Evolutionary conservation across 2,888 invertebrate species (phyloP).

Genomic region (Xylota segnis): DNA sequence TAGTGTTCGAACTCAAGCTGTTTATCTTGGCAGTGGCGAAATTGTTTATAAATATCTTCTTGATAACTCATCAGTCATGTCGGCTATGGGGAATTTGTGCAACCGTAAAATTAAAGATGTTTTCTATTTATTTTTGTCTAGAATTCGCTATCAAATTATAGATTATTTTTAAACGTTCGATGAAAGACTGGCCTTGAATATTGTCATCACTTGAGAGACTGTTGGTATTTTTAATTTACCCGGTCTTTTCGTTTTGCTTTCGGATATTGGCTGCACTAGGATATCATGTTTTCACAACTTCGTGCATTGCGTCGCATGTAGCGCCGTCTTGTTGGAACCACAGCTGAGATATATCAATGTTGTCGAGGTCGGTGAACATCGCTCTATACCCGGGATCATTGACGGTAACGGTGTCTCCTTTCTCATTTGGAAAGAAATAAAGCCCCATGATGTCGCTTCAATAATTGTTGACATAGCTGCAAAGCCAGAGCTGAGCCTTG

Average conservation of each 20-base stretch:
- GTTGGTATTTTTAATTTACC: not conserved
- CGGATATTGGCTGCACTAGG: not conserved
- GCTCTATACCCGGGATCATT: too few relatives aligned
- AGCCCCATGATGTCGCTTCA: too few relatives aligned
- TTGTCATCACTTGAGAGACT: not conserved
- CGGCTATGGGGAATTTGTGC: not conserved
- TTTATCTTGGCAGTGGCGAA: slow-evolving; percentile 5
- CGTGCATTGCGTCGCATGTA: too few relatives aligned
- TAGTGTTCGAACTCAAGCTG: not conserved
- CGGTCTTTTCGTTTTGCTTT: not conserved
- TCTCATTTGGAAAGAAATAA: too few relatives aligned
- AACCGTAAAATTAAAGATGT: not conserved
- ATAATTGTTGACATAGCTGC: too few relatives aligned
- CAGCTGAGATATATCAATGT: too few relatives aligned
- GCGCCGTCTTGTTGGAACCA: too few relatives aligned
- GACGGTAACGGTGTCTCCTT: too few relatives aligned
- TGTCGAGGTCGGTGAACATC: too few relatives aligned
- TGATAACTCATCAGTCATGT: slow-evolving; percentile 1
- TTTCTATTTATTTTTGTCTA: not conserved
- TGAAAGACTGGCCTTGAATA: not conserved
- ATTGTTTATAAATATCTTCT: slow-evolving; percentile 1
- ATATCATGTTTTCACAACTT: slow-evolving; percentile 4
- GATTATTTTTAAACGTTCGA: not conserved
- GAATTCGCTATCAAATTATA: not conserved
- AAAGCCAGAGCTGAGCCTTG: too few relatives aligned